Base-by-base conservation (phyloP, 2,113 vertebrate genomes). In the Bos taurus region DNA sequence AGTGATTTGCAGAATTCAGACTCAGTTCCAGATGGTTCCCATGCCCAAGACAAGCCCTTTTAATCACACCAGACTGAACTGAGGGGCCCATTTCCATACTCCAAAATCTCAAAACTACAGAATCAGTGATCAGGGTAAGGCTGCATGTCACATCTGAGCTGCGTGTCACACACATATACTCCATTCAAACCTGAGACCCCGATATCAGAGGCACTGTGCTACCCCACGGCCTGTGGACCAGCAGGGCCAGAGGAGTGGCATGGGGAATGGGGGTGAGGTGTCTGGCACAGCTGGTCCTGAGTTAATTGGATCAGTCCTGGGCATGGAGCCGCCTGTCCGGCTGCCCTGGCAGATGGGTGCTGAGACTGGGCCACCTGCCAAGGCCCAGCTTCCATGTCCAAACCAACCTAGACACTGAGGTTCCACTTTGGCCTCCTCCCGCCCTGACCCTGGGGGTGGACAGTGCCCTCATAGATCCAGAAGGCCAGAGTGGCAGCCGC, bases 261-360 rank as follows among this genome's bases (percentile, higher is more conserved):
- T 40, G 77, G 60, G 46, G n/a, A 11, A 26, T 7, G 1, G 40
- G 74, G 52, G 43, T 52, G 28, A 36, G 48, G n/a, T 36, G 54
- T 28, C 91, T 74, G 60, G 84, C 88, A 93, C 96, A 95, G 95
- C 77, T 87, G 94, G 93, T 67, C 88, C 90, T 26, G 15, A 81
- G 88, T 50, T 94, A 97, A 96, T 1, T 92, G 92, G 94, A 95
- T 92, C 92, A 85, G 90, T 43, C 88, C 84, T 88, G 74, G 92
- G 81, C 95, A 56, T 57, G 33, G 46, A 96, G 98, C 90, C 0
- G n/a, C 94, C 94, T 56, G n/a, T 90, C 95, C 43, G 6, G 90
- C 74, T 78, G 77, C 88, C 87, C 95, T 96, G 40, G 88, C 97
- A 97, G 96, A 97, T 91, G 96, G 95, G 88, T 86, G 93, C 86